A percentile compares a stretch with the other conserved stretches of the same genome.
These are phyloP conservation scores for Suncus etruscus DNA, from an alignment of 2,113 vertebrate genomes.

Conservation along the genomic window DNA sequence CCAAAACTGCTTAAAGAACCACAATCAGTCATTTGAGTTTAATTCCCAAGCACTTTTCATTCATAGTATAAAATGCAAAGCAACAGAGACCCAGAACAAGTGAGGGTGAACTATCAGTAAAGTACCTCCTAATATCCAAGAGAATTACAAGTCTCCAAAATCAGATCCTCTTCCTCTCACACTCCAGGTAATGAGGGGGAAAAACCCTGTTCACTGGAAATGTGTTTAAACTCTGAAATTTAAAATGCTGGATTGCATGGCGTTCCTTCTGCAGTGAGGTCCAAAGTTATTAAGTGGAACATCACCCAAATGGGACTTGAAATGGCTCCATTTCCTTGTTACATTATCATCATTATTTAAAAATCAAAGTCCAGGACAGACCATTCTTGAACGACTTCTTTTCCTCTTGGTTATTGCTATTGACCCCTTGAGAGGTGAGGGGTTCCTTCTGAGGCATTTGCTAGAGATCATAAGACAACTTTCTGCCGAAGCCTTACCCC, in stretches of 20 bases:
- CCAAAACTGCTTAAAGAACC: slow-evolving; percentile 2
- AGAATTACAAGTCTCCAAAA: not conserved
- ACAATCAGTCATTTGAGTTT: slow-evolving; percentile 2
- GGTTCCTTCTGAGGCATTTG: slow-evolving; percentile 18
- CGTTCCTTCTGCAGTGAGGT: not conserved
- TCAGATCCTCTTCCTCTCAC: not conserved
- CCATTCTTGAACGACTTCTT: slow-evolving; percentile 57
- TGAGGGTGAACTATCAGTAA: not conserved
- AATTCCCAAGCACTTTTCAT: not conserved
- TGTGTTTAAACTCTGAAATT: not conserved
- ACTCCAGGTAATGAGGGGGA: not conserved
- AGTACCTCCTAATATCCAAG: not conserved
- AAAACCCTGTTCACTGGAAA: not conserved
- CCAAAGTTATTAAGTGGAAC: not conserved
- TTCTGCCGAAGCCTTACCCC: not conserved
- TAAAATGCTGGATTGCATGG: not conserved
- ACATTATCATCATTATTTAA: slow-evolving; percentile 29
- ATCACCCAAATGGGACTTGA: not conserved
- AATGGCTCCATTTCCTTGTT: not conserved
- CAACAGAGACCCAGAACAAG: not conserved
- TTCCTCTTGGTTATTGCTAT: slow-evolving; percentile 44
- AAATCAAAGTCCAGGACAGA: slow-evolving; percentile 34
- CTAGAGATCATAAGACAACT: not conserved
- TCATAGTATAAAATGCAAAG: slow-evolving; percentile 11
- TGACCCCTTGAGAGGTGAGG: not conserved